Conservation (phyloP, 2,113 vertebrate species). For the Rhodinocichla rosea region DNA sequence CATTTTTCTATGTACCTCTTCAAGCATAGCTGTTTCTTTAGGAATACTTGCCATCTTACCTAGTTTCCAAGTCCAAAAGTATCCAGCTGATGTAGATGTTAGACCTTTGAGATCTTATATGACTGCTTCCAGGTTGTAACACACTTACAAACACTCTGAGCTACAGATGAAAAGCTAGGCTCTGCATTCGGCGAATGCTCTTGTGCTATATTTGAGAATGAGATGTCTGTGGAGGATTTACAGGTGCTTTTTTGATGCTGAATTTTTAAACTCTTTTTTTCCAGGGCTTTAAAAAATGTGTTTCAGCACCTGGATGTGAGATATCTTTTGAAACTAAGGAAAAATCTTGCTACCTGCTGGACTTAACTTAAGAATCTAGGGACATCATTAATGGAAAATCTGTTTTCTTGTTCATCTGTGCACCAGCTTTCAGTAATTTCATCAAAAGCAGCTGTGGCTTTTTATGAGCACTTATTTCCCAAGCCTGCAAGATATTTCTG, state of each 20-base stretch:
- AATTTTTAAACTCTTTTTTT: slow-evolving; percentile 52
- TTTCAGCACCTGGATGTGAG: slow-evolving; percentile 31
- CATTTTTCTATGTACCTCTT: neutral
- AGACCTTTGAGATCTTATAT: neutral
- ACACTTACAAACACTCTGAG: neutral
- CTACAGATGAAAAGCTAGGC: neutral
- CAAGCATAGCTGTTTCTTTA: neutral
- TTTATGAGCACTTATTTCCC: slow-evolving; percentile 6
- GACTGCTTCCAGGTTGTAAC: neutral
- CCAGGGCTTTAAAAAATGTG: slow-evolving; percentile 20
- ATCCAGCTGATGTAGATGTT: neutral
- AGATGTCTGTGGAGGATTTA: slow-evolving; percentile 30
- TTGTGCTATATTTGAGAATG: neutral
- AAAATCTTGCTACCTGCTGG: neutral
- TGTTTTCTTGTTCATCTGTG: slow-evolving; percentile 28
- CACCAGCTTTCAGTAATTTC: slow-evolving; percentile 21
- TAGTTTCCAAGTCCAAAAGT: neutral
- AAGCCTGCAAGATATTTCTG: neutral
- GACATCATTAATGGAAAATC: slow-evolving; percentile 41
- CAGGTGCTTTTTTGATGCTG: neutral
- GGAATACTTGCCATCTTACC: neutral
- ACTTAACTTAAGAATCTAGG: slow-evolving; percentile 33
- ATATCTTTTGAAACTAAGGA: slow-evolving; percentile 40
- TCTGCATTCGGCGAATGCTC: neutral
- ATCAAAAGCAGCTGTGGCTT: neutral